Conservation (phyloP, 2,797 vertebrate genomes). For the Enteromius radiatus region DNA sequence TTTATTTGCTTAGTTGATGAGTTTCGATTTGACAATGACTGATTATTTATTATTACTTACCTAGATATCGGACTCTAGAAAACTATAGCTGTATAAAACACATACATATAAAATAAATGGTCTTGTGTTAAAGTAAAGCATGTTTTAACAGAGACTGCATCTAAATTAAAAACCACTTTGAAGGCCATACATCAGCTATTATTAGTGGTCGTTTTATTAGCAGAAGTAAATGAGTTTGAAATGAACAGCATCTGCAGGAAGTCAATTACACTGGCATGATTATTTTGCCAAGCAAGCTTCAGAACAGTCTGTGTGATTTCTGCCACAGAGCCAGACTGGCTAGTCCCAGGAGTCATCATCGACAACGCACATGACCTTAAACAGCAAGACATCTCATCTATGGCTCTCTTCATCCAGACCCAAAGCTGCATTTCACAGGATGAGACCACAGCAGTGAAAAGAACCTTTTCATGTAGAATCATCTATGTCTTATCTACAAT, state of each 20-base stretch:
- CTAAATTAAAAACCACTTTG: background rate
- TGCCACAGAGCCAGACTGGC: background rate
- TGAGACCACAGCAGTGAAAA: background rate
- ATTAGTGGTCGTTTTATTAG: background rate
- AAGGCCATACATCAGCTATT: background rate
- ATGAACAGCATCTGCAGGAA: background rate
- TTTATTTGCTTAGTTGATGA: background rate
- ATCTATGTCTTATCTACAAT: background rate
- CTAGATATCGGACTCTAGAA: background rate
- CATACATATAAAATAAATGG: background rate
- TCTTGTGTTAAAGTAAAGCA: background rate
- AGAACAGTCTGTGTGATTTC: background rate
- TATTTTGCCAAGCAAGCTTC: background rate
- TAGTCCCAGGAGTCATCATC: background rate
- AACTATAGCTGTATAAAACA: no score
- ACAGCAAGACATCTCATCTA: background rate
- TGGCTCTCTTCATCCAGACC: background rate
- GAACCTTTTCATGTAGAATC: background rate
- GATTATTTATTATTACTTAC: background rate
- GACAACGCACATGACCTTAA: background rate
- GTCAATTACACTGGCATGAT: background rate
- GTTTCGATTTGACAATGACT: background rate
- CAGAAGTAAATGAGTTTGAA: constrained; percentile 1
- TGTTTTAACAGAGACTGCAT: background rate
- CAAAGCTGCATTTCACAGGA: background rate